These are phyloP conservation scores for Paramisgurnus dabryanus DNA, from an alignment of 2,113 vertebrate species.

Conservation along the genomic window DNA sequence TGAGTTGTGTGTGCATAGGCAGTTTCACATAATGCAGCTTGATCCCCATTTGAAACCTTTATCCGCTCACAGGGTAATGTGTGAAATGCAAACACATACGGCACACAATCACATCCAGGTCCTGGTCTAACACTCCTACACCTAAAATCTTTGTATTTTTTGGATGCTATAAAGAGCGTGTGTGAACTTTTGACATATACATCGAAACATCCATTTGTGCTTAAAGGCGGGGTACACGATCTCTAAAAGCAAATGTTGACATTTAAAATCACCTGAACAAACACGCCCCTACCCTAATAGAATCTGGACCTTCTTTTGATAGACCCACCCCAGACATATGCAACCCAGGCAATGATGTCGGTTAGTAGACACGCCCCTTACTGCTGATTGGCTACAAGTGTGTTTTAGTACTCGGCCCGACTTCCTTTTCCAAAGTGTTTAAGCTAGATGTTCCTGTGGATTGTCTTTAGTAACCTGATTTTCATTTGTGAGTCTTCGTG, in stretches of 20 bases:
- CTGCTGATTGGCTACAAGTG: no score
- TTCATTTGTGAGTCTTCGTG: not conserved
- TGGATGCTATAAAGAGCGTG: not conserved
- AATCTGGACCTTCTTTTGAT: no score
- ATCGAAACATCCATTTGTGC: not conserved
- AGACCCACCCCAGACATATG: no score
- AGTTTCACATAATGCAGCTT: constrained; percentile 11
- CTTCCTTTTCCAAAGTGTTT: no score
- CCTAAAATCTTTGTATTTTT: not conserved
- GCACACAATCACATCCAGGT: constrained; percentile 1
- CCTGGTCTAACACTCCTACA: not conserved
- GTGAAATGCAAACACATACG: constrained; percentile 7
- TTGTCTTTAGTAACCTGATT: not conserved
- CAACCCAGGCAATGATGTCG: no score
- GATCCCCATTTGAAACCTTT: constrained; percentile 14
- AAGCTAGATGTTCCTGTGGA: not conserved
- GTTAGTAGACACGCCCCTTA: no score
- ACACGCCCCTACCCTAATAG: no score
- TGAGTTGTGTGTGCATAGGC: constrained; percentile 66
- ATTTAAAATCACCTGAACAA: no score
- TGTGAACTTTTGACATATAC: not conserved
- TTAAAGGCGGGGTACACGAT: not conserved
- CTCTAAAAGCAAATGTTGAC: no score
- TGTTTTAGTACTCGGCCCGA: no score
- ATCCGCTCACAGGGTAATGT: not conserved